Conservation (phyloP, 2,797 vertebrate genomes). For the Sebastes baramenuke region DNA sequence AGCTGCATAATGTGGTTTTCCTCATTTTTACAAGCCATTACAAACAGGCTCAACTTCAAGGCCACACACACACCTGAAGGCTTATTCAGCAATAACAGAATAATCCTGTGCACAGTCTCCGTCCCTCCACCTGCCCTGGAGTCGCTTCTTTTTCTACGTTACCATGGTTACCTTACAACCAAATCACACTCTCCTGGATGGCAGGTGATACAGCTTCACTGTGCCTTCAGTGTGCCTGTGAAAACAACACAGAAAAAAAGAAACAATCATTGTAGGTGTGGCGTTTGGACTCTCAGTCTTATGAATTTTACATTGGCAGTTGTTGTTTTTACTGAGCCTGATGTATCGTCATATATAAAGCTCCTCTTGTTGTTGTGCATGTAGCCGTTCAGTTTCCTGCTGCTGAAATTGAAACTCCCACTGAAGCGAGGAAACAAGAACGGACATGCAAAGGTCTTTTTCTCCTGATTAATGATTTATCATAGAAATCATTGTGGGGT, state of each 20-base stretch:
- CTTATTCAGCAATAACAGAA: slow-evolving; percentile 45
- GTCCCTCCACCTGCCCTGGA: slow-evolving; percentile 41
- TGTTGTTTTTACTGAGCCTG: neutral
- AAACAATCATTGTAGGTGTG: slow-evolving; percentile 7
- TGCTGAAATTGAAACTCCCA: slow-evolving; percentile 13
- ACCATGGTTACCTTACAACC: slow-evolving; percentile 72
- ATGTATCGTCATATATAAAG: neutral
- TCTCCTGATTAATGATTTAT: slow-evolving; percentile 13
- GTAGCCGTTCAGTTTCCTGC: neutral
- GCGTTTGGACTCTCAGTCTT: neutral
- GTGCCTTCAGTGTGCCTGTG: slow-evolving; percentile 25
- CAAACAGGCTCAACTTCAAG: slow-evolving; percentile 20
- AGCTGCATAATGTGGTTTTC: slow-evolving; percentile 3
- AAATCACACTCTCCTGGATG: slow-evolving; percentile 53
- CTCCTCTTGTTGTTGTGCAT: neutral
- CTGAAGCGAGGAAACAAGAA: slow-evolving; percentile 21
- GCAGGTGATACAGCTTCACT: slow-evolving; percentile 48
- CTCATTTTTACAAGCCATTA: neutral
- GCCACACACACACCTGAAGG: neutral
- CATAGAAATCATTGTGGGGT: neutral
- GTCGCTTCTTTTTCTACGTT: slow-evolving; percentile 53
- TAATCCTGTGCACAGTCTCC: slow-evolving; percentile 19
- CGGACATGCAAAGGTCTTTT: slow-evolving; percentile 4
- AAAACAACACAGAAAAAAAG: slow-evolving; percentile 3
- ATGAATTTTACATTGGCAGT: neutral